Evolutionary conservation across 2,113 vertebrate species (phyloP).

Genomic region (Calyptommatus sinebrachiatus): DNA sequence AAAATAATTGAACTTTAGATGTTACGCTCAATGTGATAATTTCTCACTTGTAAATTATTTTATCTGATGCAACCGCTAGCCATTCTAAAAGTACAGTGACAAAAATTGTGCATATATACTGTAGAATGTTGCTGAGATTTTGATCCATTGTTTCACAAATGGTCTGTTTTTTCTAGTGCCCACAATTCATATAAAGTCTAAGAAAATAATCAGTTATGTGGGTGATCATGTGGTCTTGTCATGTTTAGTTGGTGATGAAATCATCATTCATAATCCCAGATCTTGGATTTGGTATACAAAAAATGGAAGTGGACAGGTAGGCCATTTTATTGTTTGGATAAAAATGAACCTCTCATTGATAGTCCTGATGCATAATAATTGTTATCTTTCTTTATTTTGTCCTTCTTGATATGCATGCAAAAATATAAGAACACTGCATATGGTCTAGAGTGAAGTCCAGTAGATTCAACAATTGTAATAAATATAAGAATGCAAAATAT

Average conservation of each 20-base stretch:
- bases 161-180: conserved; percentile 66
- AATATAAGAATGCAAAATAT: no score
- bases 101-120: background rate
- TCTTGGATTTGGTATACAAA: conserved; percentile 69
- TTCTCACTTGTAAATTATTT: background rate
- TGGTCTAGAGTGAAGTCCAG: no score
- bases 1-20: background rate
- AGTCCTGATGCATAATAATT: background rate
- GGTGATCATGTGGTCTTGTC: conserved; percentile 61
- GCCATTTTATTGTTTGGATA: conserved; percentile 13
- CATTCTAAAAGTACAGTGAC: background rate
- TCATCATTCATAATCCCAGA: conserved; percentile 22
- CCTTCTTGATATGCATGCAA: no score
- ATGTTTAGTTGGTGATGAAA: conserved; percentile 48
- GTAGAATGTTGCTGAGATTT: background rate
- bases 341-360: background rate
- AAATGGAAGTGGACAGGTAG: conserved; percentile 70
- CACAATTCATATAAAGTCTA: conserved; percentile 56
- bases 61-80: background rate
- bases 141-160: background rate
- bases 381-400: no score
- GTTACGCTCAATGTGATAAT: background rate
- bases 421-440: no score
- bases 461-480: no score
- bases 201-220: conserved; percentile 60